These are phyloP conservation scores for Oscheius sp. DNA, from an alignment of 2,888 invertebrate genomes.

Conservation along the genomic window DNA sequence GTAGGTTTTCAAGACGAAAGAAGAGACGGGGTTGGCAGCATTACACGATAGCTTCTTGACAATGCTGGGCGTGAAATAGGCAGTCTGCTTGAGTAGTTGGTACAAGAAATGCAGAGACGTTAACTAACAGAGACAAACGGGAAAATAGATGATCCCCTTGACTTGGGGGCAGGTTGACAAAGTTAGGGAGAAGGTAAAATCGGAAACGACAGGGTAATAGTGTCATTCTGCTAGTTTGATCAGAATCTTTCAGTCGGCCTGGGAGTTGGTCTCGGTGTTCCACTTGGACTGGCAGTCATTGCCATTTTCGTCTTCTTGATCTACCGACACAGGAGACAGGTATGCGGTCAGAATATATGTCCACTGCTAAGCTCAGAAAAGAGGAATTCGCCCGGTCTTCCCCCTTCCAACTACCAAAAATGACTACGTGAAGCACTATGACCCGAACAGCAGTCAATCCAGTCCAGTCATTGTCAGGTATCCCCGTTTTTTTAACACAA, in stretches of 20 bases:
- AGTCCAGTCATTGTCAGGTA: slow-evolving; percentile 21
- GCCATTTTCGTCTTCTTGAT: slow-evolving; percentile 40
- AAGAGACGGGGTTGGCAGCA: too few relatives aligned
- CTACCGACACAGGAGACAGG: slow-evolving; percentile 39
- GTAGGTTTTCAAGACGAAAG: too few relatives aligned
- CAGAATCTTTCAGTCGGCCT: slow-evolving; percentile 44
- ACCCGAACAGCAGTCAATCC: slow-evolving; percentile 7
- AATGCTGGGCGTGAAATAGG: too few relatives aligned
- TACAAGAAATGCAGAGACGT: too few relatives aligned
- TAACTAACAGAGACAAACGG: too few relatives aligned
- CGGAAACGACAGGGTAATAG: too few relatives aligned
- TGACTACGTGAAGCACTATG: slow-evolving; percentile 24
- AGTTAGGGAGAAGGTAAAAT: too few relatives aligned
- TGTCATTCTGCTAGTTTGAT: neutral
- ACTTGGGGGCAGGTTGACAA: too few relatives aligned
- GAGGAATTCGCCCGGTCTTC: slow-evolving; percentile 38
- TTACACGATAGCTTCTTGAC: too few relatives aligned
- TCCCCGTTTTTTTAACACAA: neutral
- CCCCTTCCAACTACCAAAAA: slow-evolving; percentile 43
- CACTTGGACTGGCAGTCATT: slow-evolving; percentile 42
- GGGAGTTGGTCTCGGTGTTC: slow-evolving; percentile 51
- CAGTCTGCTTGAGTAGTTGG: too few relatives aligned
- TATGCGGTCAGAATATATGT: neutral
- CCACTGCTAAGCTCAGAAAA: slow-evolving; percentile 12
- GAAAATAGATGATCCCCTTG: too few relatives aligned